These are phyloP conservation scores for Daboia siamensis DNA, from an alignment of 2,113 vertebrate species.

Conservation along the genomic window DNA sequence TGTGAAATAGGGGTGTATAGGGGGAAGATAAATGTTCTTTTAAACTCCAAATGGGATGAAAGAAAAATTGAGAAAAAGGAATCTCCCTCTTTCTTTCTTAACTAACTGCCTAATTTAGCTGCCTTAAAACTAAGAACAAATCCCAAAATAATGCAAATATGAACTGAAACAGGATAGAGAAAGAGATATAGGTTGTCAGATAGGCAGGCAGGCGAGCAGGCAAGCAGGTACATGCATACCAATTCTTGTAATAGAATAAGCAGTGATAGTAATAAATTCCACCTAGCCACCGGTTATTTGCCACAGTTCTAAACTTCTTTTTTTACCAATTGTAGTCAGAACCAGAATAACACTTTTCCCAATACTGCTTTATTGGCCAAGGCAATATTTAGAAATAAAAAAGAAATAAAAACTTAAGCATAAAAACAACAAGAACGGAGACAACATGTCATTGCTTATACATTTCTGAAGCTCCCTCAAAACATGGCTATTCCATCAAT, in stretches of 20 bases:
- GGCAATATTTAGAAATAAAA: neutral
- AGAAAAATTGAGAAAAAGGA: neutral
- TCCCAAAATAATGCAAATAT: neutral
- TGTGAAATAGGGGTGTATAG: neutral
- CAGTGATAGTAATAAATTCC: neutral
- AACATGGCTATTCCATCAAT: neutral
- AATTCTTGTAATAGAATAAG: neutral
- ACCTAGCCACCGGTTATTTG: neutral
- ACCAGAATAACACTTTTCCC: neutral
- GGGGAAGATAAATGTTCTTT: neutral
- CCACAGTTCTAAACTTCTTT: neutral
- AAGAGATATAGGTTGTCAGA: neutral
- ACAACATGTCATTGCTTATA: neutral
- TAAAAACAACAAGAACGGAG: neutral
- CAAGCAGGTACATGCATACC: neutral
- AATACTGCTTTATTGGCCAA: neutral
- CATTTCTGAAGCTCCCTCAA: neutral
- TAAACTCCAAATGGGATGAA: neutral
- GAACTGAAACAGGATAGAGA: neutral
- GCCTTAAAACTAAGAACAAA: neutral
- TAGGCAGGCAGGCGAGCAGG: neutral
- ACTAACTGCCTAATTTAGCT: neutral
- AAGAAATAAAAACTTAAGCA: neutral
- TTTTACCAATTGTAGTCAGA: neutral
- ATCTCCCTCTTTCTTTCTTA: neutral